A percentile compares a stretch with the other conserved stretches of the same genome.
Evolutionary conservation across 2,113 vertebrate species (phyloP).

Genomic region (Eonycteris spelaea): DNA sequence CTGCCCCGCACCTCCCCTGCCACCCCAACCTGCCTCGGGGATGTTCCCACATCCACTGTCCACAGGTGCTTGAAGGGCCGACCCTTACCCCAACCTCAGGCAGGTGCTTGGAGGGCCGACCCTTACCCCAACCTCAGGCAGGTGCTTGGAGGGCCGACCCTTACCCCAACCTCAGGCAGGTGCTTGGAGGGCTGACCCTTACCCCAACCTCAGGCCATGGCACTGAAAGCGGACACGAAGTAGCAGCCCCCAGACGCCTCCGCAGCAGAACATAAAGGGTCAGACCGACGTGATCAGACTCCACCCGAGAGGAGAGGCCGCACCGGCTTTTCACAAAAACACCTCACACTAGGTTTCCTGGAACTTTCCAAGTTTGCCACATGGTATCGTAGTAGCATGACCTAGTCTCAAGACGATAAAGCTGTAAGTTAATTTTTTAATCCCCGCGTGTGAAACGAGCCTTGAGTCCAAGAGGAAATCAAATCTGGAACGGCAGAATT

Average conservation of each 20-base stretch:
- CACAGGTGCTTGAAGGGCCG: too few relatives aligned
- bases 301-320: neutral
- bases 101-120: too few relatives aligned
- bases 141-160: too few relatives aligned
- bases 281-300: neutral
- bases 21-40: neutral
- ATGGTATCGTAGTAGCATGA: rapidly evolving
- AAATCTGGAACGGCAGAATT: neutral
- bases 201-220: rapidly evolving
- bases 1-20: neutral
- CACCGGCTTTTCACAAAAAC: neutral
- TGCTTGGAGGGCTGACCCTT: too few relatives aligned
- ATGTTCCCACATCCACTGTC: neutral
- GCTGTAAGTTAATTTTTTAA: neutral
- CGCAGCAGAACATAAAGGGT: neutral
- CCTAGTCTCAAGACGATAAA: too few relatives aligned
- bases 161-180: too few relatives aligned
- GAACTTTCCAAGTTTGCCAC: neutral
- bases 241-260: neutral
- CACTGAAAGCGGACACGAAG: too few relatives aligned
- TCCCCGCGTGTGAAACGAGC: neutral
- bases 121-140: too few relatives aligned
- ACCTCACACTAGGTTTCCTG: neutral
- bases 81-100: too few relatives aligned
- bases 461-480: neutral